These are phyloP conservation scores for Heliconius hortense DNA, from an alignment of 2,888 invertebrate genomes.

Conservation along the genomic window DNA sequence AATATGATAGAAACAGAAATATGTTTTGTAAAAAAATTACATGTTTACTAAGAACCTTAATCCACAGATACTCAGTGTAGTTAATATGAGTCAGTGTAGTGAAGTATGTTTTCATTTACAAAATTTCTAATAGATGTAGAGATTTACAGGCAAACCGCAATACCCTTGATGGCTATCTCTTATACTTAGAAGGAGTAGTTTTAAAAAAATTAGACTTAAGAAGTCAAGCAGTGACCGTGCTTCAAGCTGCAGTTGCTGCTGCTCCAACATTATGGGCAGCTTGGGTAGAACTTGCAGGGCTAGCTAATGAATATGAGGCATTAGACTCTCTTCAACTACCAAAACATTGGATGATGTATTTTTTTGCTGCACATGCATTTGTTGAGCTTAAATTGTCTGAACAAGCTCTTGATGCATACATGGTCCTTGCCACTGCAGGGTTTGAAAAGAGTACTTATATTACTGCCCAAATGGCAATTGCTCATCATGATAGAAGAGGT, in stretches of 20 bases:
- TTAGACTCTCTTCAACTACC: conserved; percentile 86
- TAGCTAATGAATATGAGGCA: conserved; percentile 92
- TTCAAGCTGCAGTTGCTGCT: conserved; percentile 89
- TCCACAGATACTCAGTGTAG: not conserved
- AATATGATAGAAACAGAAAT: not conserved
- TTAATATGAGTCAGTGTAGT: not conserved
- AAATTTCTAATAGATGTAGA: not conserved
- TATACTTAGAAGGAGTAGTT: conserved; percentile 95
- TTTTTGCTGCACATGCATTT: conserved; percentile 95
- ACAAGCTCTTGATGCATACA: conserved; percentile 92
- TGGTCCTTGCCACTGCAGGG: conserved; percentile 88
- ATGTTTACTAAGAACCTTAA: not conserved
- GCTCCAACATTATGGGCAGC: conserved; percentile 96
- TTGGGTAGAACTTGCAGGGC: conserved; percentile 94
- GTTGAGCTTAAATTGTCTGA: conserved; percentile 94
- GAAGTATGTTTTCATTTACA: not conserved
- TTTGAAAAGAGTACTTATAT: conserved; percentile 95
- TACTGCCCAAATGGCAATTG: conserved; percentile 94
- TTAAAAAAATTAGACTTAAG: conserved; percentile 92
- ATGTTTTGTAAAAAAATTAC: not conserved
- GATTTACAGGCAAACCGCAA: conserved; percentile 79
- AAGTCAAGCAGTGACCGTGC: conserved; percentile 88
- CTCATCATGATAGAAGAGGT: conserved; percentile 96
- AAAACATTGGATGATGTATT: conserved; percentile 96
- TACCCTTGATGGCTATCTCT: conserved; percentile 91